phyloP scores from a whole-genome alignment of 2,888 invertebrate species.

The Lasiommata megera region DNA sequence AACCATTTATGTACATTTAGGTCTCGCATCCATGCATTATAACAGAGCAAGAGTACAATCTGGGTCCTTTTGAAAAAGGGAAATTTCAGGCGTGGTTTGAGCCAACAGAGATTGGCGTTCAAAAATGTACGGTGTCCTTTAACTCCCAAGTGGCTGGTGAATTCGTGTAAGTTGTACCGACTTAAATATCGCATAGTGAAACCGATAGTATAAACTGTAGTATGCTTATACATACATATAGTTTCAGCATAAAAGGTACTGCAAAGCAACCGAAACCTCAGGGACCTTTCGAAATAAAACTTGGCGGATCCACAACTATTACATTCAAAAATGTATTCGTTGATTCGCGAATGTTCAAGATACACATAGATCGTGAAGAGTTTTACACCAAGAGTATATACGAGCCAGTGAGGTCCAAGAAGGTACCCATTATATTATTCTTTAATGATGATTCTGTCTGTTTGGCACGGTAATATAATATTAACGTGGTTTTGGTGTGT shows the following conservation, averaged over 20 bases:
- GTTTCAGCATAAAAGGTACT: slow-evolving; percentile 63
- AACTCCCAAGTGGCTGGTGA: slow-evolving; percentile 61
- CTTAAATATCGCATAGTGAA: not conserved
- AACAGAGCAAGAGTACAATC: slow-evolving; percentile 48
- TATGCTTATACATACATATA: slow-evolving; percentile 35
- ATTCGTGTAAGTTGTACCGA: slow-evolving; percentile 57
- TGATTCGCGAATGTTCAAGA: slow-evolving; percentile 54
- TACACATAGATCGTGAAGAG: slow-evolving; percentile 57
- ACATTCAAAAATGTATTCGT: slow-evolving; percentile 67
- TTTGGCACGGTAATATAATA: no score
- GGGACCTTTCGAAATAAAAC: slow-evolving; percentile 61
- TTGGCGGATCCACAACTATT: slow-evolving; percentile 51
- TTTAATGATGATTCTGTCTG: no score
- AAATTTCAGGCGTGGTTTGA: slow-evolving; percentile 67
- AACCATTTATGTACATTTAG: slow-evolving; percentile 36
- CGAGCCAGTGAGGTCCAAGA: slow-evolving; percentile 43
- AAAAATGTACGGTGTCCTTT: slow-evolving; percentile 58
- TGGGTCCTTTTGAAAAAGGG: slow-evolving; percentile 62
- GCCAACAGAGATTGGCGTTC: slow-evolving; percentile 59
- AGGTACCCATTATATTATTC: slow-evolving; percentile 34
- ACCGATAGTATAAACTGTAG: no score
- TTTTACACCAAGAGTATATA: slow-evolving; percentile 53
- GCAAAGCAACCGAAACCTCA: slow-evolving; percentile 61
- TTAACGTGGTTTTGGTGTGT: no score
- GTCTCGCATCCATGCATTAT: slow-evolving; percentile 59